Base-by-base conservation (phyloP, 2,797 vertebrate species). In the Oreonectes daqikongensis region DNA sequence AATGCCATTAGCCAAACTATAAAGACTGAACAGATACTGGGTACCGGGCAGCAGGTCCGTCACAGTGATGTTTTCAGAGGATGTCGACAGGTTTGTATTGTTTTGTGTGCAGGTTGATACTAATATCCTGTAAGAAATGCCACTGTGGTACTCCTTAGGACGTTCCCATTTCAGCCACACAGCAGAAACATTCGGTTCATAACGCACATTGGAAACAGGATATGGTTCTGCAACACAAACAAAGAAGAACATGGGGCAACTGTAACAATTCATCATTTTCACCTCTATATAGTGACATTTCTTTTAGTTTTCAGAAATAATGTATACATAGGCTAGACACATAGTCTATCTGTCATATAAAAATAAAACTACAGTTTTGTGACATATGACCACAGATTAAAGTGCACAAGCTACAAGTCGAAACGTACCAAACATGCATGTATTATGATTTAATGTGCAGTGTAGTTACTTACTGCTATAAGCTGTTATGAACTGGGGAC, bases 391-490 rank as follows among this genome's bases (percentile, higher is more conserved):
- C 24, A 55, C 26, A 15, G 14, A 28, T 28, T 55, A 28, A 28
- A 59, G 14, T 28, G 14, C 5, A 59, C 9, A 0, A 26, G 10
- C 10, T 30, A 17, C 5, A 59, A 10, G 2, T 50, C 17, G 17
- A 26, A 60, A 9, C 9, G 24, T 59, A 18, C 6, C 24, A 9
- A 59, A 59, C 6, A 30, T 20, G 42, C 15, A 26, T 5, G 57
- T 24, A 10, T 35, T 30, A n/a, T 20, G 57, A 24, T 76, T 14
- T 40, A 12, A 20, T n/a, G 15, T 26, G 10, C 3, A 50, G 24
- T 32, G 20, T 28, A 28, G 24, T 38, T 38, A 81, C 81, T 81
- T 86, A 93, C 92, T 83, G 80, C 88, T 93, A 69, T 85, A 88
- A 59, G 70, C 83, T 28, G 69, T 84, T 73, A 79, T 75, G 0